Evolutionary conservation across 2,888 invertebrate genomes (phyloP).

Genomic region (Meiosimyza decipiens): DNA sequence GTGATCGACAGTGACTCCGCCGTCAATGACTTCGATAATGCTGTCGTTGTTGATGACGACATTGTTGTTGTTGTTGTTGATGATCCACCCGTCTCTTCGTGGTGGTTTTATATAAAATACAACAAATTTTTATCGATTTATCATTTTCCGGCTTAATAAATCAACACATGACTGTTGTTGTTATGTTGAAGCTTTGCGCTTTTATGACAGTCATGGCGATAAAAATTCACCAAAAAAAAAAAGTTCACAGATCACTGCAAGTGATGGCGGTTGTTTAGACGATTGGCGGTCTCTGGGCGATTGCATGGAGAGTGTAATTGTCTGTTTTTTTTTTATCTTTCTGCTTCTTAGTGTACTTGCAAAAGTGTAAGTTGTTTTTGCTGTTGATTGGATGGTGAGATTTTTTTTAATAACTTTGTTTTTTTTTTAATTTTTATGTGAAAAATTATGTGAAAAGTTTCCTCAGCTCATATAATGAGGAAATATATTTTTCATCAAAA

Average conservation of each 20-base stretch:
- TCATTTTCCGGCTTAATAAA: slow-evolving; percentile 7
- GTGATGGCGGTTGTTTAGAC: no score
- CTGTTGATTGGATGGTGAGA: no score
- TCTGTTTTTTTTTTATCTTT: no score
- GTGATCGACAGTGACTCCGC: not conserved
- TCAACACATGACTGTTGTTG: not conserved
- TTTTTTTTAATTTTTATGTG: not conserved
- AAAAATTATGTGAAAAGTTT: slow-evolving; percentile 2
- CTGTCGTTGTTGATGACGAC: not conserved
- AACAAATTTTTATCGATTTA: not conserved
- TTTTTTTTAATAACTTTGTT: no score
- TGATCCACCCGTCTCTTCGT: not conserved
- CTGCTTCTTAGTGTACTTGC: not conserved
- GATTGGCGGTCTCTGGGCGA: no score
- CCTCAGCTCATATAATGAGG: not conserved
- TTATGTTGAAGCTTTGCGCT: not conserved
- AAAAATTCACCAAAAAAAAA: not conserved
- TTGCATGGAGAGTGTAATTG: no score
- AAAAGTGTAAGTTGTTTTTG: not conserved
- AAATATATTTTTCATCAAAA: not conserved
- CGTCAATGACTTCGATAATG: not conserved
- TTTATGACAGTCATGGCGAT: not conserved
- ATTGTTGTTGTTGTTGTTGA: not conserved
- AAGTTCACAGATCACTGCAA: no score
- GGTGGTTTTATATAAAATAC: not conserved